Conservation (phyloP, 2,113 vertebrate species). For the Cynopterus brachyotis region DNA sequence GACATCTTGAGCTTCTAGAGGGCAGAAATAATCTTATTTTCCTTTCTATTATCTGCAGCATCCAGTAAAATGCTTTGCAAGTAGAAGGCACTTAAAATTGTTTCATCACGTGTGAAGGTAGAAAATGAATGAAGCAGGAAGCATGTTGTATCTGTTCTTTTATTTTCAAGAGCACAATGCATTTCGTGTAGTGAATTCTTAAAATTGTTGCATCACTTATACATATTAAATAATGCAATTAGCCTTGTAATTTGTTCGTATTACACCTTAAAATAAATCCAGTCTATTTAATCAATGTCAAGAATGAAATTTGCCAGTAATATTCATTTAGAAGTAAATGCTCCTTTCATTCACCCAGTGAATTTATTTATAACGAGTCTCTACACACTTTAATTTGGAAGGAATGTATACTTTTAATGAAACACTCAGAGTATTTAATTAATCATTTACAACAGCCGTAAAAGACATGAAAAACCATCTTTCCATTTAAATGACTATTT, state of each 20-base stretch:
- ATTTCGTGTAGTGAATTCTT: not conserved
- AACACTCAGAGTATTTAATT: constrained; percentile 79
- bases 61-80: constrained; percentile 11
- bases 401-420: constrained; percentile 78
- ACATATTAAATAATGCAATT: constrained; percentile 53
- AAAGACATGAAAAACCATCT: constrained; percentile 75
- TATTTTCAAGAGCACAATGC: constrained; percentile 20
- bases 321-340: constrained; percentile 71
- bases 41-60: not conserved
- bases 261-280: constrained; percentile 70
- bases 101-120: not conserved
- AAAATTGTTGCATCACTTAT: constrained; percentile 19
- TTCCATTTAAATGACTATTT: constrained; percentile 66
- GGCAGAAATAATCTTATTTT: constrained; percentile 28
- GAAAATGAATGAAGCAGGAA: not conserved
- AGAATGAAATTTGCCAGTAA: constrained; percentile 72
- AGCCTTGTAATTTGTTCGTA: constrained; percentile 46
- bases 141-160: not conserved
- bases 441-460: constrained; percentile 76
- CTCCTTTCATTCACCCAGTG: constrained; percentile 69
- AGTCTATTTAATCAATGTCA: constrained; percentile 65
- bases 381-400: constrained; percentile 75
- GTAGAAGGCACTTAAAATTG: not conserved
- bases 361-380: constrained; percentile 71
- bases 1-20: constrained; percentile 46